Base-by-base conservation (phyloP, 2,113 vertebrate genomes). In the Apus apus region DNA sequence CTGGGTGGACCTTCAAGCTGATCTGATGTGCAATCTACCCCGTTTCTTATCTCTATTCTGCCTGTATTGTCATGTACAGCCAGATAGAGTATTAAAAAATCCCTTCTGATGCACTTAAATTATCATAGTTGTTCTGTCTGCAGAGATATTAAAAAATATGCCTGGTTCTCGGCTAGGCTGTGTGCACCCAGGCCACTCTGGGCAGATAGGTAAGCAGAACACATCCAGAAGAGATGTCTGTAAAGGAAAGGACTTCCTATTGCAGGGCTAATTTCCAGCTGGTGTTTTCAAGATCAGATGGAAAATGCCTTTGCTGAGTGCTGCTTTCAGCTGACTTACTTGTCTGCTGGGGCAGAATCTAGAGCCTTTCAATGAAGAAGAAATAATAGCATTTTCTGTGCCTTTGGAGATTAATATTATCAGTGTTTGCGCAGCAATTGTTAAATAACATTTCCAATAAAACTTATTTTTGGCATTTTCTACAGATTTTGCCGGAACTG, bases 401-500 rank as follows among this genome's bases (percentile, higher is more conserved):
- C 84, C 53, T 10, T 73, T 76, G 50, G 51, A 57, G 43, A 75
- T 38, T 13, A 67, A 64, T 53, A 38, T 78, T 67, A 53, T 51
- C 64, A 38, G 32, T 54, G 64, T 62, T n/a, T 66, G 86, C 54
- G 72, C 80, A 81, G 56, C 61, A 57, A 66, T 79, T 86, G 27
- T 73, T 68, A 70, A 92, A 32, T 8, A 75, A 29, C 6, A 1
- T 84, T 91, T 88, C 85, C 84, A 89, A 26, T 68, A 67, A 76
- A 90, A 64, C 65, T 88, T 32, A 17, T 26, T 67, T 58, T 77
- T 81, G 70, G 75, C 80, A 84, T 89, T 90, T 91, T 89, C 80
- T 94, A 58, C 13, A 29, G 79, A 27, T 73, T 80, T 89, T 78
- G 71, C 81, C 81, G 66, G 85, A 81, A 56, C 48, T 71, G 68